Conservation (phyloP, 1,140 invertebrate species). For the Aphaenogaster ashmeadi region DNA sequence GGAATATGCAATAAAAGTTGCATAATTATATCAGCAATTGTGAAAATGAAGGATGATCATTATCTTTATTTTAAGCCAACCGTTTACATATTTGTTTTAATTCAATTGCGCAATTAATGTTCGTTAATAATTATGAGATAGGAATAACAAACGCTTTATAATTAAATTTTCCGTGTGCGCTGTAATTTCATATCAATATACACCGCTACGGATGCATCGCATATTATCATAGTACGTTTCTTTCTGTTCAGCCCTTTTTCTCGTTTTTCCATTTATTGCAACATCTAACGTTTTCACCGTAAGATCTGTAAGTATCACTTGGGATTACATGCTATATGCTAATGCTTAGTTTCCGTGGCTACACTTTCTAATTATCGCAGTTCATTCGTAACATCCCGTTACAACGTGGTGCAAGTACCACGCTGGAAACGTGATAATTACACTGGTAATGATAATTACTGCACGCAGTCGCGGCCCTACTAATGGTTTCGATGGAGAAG, state of each 20-base stretch:
- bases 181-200: conserved; percentile 12
- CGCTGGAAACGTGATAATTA: conserved; percentile 61
- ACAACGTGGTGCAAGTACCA: not conserved
- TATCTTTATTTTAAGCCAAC: conserved; percentile 25
- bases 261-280: not conserved
- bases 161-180: conserved; percentile 4
- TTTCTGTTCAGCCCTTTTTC: not conserved
- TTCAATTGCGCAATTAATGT: conserved; percentile 49
- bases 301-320: not conserved
- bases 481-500: conserved; percentile 33
- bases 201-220: not conserved
- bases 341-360: not conserved
- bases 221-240: not conserved
- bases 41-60: not conserved
- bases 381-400: conserved; percentile 67
- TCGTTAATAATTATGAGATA: conserved; percentile 38
- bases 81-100: conserved; percentile 31
- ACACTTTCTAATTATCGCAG: conserved; percentile 74
- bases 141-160: conserved; percentile 2
- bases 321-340: not conserved
- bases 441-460: conserved; percentile 68
- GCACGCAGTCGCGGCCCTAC: not conserved
- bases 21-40: conserved; percentile 17
- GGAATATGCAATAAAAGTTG: conserved; percentile 20
- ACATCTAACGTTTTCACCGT: conserved; percentile 18